Base-by-base conservation (phyloP, 2,888 invertebrate species). In the Aelia acuminata region DNA sequence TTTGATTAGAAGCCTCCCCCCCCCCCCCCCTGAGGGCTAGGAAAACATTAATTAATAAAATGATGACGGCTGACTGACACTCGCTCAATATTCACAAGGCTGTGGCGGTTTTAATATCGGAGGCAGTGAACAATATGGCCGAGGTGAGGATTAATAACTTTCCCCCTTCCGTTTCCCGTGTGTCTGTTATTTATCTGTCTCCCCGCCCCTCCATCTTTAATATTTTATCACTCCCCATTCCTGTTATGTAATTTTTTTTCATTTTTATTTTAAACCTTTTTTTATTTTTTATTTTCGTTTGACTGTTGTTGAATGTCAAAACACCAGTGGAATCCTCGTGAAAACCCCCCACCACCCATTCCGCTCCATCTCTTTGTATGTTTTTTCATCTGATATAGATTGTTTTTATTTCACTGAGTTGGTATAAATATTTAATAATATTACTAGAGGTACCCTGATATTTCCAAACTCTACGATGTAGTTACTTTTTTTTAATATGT, bases 21-120 rank as follows among this genome's bases (percentile, higher is more conserved):
- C n/a, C n/a, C n/a, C n/a, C n/a, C n/a, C n/a, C n/a, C n/a, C n/a
- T n/a, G n/a, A n/a, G n/a, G 63, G 31, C 15, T 18, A 63, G 63
- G 31, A 31, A 63, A 63, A 63, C 63, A 63, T 63, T 63, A 63
- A 63, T 63, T 63, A 63, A 63, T 63, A 63, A 63, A 63, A 63
- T 63, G 63, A 63, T 31, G 63, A 63, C 85, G 39, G 85, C 26
- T 85, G 85, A 85, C 85, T 85, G 85, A 85, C 85, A 39, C 39
- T n/a, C 49, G 50, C 85, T 85, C 85, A 85, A 85, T 85, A 85
- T 85, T 53, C 49, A 85, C 20, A 22, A 39, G 85, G 85, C 31
- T 48, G 15, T 63, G 63, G 47, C 49, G 49, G 49, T 84, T 84
- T 84, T 84, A 84, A 84, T 84, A 84, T 84, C 49, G 26, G 49